phyloP scores from a whole-genome alignment of 2,797 vertebrate species.

The Catamblyrhynchus diadema region DNA sequence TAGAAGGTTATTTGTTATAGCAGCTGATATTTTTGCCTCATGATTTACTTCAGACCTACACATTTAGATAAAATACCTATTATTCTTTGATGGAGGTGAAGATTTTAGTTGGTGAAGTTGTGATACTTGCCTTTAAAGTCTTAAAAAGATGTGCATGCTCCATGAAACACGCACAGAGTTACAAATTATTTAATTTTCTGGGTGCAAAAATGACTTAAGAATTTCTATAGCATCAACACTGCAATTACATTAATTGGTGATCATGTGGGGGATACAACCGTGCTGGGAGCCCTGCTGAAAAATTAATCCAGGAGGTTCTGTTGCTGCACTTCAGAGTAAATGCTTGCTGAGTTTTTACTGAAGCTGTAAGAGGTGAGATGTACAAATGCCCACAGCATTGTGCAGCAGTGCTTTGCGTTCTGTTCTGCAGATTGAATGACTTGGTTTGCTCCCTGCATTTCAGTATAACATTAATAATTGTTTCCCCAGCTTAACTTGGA shows the following conservation, averaged over 20 bases:
- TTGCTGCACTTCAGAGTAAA: neutral
- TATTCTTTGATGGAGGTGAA: neutral
- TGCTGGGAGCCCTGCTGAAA: neutral
- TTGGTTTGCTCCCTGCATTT: neutral
- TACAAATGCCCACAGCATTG: neutral
- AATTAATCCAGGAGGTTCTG: neutral
- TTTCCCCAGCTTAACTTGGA: neutral
- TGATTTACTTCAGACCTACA: neutral
- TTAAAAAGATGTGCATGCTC: neutral
- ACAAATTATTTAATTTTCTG: neutral
- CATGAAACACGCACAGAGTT: accelerated
- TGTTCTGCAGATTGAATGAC: neutral
- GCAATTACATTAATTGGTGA: neutral
- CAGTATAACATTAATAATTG: neutral
- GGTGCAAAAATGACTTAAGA: neutral
- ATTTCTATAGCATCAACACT: neutral
- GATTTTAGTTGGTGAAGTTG: neutral
- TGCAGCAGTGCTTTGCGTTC: neutral
- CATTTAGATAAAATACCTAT: neutral
- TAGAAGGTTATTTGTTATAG: neutral
- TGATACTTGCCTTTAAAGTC: neutral
- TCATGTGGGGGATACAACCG: neutral
- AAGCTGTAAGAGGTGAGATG: neutral
- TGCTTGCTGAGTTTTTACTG: neutral
- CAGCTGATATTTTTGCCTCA: neutral